Evolutionary conservation across 37 sponge, comb jelly and placozoan species (phyloP).

Genomic region (Geodia barretti): DNA sequence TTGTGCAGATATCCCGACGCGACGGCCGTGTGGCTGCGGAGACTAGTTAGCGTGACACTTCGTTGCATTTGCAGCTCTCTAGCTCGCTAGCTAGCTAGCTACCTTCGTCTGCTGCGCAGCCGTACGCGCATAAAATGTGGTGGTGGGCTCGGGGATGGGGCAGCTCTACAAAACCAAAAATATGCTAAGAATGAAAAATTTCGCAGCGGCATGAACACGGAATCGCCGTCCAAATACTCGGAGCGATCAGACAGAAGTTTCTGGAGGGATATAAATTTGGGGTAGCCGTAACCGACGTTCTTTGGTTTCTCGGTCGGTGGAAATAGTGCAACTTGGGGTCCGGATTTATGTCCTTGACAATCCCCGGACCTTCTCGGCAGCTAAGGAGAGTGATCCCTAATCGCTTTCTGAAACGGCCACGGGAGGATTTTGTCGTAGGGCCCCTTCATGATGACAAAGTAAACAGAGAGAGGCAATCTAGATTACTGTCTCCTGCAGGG

Average conservation of each 20-base stretch:
- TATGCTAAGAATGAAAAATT: conserved; percentile 34
- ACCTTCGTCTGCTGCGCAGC: no score
- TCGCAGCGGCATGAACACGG: conserved; percentile 43
- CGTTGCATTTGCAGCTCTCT: neutral
- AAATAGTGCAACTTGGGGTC: conserved; percentile 68
- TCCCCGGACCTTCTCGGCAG: conserved; percentile 10
- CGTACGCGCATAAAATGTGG: no score
- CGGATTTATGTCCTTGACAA: conserved; percentile 57
- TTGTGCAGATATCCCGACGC: conserved; percentile 40
- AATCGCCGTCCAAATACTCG: conserved; percentile 43
- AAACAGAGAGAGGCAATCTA: conserved; percentile 61
- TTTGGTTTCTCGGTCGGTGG: conserved; percentile 19
- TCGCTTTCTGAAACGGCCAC: conserved; percentile 78
- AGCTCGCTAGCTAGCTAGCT: no score
- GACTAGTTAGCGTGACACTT: neutral
- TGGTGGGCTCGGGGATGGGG: no score
- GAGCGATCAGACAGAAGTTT: conserved; percentile 26
- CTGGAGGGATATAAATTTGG: conserved; percentile 48
- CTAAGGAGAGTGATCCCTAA: conserved; percentile 57
- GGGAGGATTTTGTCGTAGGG: conserved; percentile 71
- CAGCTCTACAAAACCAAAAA: no score
- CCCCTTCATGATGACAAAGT: conserved; percentile 74
- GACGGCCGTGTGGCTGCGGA: neutral
- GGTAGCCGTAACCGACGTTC: conserved; percentile 77
- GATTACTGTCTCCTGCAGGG: conserved; percentile 69